Conservation (phyloP, 1,140 invertebrate genomes). For the Saccostrea cuccullata region DNA sequence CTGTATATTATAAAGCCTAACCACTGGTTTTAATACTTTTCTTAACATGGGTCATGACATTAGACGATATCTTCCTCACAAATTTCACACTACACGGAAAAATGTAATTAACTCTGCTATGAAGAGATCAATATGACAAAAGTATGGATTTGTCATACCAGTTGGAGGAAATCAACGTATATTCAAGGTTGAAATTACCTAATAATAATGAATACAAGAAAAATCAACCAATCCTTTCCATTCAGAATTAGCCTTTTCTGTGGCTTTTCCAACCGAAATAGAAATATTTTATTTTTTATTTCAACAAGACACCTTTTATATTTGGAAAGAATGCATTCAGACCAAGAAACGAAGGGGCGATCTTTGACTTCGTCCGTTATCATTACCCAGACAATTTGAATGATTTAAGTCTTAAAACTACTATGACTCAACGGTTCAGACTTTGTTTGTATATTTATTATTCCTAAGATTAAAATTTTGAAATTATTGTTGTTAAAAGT, state of each 20-base stretch:
- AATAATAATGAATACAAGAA: neutral
- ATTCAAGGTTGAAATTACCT: constrained; percentile 22
- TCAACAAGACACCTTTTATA: neutral
- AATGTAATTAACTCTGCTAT: neutral
- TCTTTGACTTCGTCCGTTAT: constrained; percentile 13
- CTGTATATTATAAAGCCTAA: neutral
- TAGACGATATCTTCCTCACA: neutral
- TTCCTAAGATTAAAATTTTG: neutral
- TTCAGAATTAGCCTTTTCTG: constrained; percentile 20
- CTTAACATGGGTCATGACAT: neutral
- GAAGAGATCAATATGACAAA: neutral
- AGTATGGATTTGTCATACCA: neutral
- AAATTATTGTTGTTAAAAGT: neutral
- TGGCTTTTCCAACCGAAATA: constrained; percentile 1
- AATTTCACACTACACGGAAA: constrained; percentile 28
- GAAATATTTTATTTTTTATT: neutral
- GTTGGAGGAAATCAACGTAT: neutral
- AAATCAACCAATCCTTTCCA: neutral
- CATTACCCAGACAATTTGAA: neutral
- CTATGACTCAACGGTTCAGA: neutral
- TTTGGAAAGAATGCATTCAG: neutral
- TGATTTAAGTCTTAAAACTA: neutral
- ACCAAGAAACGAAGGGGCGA: neutral
- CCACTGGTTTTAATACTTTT: neutral
- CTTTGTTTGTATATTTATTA: neutral